phyloP scores from a whole-genome alignment of 2,113 vertebrate species.

The Prolemur simus region DNA sequence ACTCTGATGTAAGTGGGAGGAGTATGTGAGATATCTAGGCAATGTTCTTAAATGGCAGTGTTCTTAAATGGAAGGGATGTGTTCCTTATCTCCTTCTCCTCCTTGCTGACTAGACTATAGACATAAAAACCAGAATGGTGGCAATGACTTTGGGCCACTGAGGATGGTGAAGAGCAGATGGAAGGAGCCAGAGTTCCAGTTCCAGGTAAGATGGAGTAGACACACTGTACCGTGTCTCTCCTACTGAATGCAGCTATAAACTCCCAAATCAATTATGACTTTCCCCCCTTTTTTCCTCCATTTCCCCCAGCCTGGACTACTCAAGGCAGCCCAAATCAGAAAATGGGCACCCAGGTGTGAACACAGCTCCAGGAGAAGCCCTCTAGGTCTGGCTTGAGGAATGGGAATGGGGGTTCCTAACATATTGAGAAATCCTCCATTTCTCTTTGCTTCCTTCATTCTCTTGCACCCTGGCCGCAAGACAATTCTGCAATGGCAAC shows the following conservation, averaged over 20 bases:
- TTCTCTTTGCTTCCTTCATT: neutral
- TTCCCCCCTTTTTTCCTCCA: rapidly evolving
- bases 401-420: neutral
- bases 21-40: neutral
- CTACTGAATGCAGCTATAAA: neutral
- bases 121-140: neutral
- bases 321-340: neutral
- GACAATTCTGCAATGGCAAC: too few relatives aligned
- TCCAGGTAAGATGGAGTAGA: neutral
- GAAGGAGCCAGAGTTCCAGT: neutral
- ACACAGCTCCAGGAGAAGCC: neutral
- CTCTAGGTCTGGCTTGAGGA: neutral
- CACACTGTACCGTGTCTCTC: neutral
- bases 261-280: neutral
- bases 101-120: neutral
- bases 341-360: neutral
- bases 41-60: neutral
- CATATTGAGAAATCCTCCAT: too few relatives aligned
- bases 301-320: neutral
- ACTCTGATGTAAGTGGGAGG: neutral
- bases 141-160: neutral
- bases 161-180: neutral
- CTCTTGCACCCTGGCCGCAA: neutral
- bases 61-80: neutral
- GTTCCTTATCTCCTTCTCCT: neutral